These are phyloP conservation scores for Ia io DNA, from an alignment of 2,113 vertebrate genomes.

Conservation along the genomic window DNA sequence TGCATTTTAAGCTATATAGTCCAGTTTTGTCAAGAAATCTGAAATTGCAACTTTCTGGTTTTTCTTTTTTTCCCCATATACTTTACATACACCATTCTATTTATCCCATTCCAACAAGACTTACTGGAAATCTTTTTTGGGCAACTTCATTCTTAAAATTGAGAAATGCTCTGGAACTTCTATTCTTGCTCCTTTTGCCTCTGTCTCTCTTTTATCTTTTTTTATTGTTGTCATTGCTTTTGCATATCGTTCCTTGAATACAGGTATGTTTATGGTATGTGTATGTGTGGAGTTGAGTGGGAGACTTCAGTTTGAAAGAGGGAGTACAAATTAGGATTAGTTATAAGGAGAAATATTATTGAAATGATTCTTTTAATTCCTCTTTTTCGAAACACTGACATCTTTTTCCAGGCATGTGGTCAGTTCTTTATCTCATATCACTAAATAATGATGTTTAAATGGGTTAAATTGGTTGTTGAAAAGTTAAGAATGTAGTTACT, in stretches of 20 bases:
- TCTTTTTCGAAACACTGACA: not conserved
- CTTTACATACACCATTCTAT: not conserved
- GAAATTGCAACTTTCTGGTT: slow-evolving; percentile 16
- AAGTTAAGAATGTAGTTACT: not conserved
- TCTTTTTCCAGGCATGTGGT: not conserved
- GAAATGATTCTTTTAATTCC: not conserved
- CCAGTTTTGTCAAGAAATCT: not conserved
- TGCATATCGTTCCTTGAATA: not conserved
- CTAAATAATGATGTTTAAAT: not conserved
- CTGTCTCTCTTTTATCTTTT: not conserved
- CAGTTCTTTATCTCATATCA: not conserved
- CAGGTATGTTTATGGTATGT: not conserved
- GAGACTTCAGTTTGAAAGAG: not conserved
- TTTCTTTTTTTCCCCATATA: not conserved
- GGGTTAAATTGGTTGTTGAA: not conserved
- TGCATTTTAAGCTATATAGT: not conserved
- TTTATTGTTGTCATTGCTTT: not conserved
- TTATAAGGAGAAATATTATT: not conserved
- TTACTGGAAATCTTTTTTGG: not conserved
- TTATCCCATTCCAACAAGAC: not conserved
- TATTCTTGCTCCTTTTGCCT: not conserved
- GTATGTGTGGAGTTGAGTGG: not conserved
- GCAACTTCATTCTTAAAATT: not conserved
- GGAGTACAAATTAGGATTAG: not conserved
- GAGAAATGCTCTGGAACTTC: not conserved